A percentile compares a stretch with the other conserved stretches of the same genome.
Evolutionary conservation across 23 tunicate genomes (phyloP).

Genomic region (Pegea sp.): DNA sequence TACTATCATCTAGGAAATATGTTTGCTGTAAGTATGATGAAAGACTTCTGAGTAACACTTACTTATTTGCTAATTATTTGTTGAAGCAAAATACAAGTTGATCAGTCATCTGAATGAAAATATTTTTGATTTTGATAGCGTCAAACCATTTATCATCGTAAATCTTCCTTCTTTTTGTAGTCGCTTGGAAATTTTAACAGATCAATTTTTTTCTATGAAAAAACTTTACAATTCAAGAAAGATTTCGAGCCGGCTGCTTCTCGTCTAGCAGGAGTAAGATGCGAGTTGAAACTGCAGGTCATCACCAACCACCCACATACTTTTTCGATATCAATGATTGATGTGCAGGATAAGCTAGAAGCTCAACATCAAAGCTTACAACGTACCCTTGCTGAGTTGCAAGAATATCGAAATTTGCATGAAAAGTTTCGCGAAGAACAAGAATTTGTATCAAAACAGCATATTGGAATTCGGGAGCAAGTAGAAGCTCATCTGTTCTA

Average conservation of each 20-base stretch:
- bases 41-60: too few species aligned
- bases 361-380: conserved; percentile 68
- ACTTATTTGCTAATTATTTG: too few species aligned
- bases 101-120: too few species aligned
- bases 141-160: too few species aligned
- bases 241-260: conserved; percentile 44
- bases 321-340: background rate
- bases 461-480: conserved; percentile 12
- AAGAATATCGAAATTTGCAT: conserved; percentile 47
- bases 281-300: conserved; percentile 79
- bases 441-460: conserved; percentile 13
- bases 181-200: conserved; percentile 43
- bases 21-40: conserved; percentile 43
- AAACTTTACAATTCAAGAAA: conserved; percentile 30
- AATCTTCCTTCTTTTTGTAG: too few species aligned
- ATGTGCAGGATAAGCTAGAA: conserved; percentile 58
- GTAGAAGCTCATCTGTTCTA: conserved; percentile 29
- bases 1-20: conserved; percentile 58
- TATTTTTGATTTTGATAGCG: too few species aligned
- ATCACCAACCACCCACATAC: background rate
- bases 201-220: conserved; percentile 40
- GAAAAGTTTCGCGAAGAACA: conserved; percentile 27
- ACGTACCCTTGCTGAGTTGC: conserved; percentile 61
- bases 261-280: conserved; percentile 62
- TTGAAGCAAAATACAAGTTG: too few species aligned